These are phyloP conservation scores for Sapajus apella DNA, from an alignment of 2,113 vertebrate genomes.

Conservation along the genomic window DNA sequence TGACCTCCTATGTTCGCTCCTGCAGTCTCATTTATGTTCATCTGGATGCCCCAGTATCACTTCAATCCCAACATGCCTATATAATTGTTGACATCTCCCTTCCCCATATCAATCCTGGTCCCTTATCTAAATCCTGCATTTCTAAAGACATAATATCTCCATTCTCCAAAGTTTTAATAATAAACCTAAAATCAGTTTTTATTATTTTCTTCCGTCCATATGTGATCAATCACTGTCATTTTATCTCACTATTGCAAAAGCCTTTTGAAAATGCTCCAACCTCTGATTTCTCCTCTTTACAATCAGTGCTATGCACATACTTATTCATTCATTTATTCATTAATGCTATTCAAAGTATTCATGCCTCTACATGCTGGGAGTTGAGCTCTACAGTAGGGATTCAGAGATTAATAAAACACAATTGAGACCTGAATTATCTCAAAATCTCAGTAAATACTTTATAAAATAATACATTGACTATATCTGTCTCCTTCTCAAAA, in stretches of 20 bases:
- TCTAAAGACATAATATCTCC: neutral
- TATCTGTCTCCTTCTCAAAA: neutral
- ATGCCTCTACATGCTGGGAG: neutral
- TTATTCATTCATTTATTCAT: constrained; percentile 45
- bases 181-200: constrained; percentile 41
- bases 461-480: neutral
- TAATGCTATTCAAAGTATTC: constrained; percentile 7
- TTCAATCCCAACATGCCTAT: neutral
- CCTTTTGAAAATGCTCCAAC: neutral
- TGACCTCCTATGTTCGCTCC: no score
- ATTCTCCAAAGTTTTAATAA: constrained; percentile 37
- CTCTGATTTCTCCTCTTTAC: constrained; percentile 37
- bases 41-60: neutral
- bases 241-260: constrained; percentile 1
- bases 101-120: neutral
- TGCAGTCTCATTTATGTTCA: neutral
- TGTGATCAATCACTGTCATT: constrained; percentile 3
- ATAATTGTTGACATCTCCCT: neutral
- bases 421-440: neutral
- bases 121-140: neutral
- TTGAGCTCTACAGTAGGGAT: neutral
- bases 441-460: constrained; percentile 28
- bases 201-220: constrained; percentile 15
- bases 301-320: neutral
- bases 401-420: neutral